Percentiles rank a stretch among this genome's conserved stretches.
Evolutionary conservation across 2,113 vertebrate species (phyloP).

Genomic region (Dunckerocampus dactyliophorus): DNA sequence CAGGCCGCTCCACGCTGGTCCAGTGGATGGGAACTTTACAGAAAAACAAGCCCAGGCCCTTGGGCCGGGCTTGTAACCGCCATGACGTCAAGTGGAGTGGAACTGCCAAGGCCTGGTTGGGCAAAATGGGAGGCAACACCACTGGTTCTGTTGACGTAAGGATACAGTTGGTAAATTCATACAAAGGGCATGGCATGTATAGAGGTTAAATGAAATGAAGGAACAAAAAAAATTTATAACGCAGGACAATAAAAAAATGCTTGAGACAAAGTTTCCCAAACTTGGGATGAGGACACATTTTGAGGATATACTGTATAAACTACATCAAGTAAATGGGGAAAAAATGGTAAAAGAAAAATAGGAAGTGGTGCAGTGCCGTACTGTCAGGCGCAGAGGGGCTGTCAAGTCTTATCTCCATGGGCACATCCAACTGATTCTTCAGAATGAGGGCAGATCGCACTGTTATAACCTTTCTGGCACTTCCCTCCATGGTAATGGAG

Average conservation of each 20-base stretch:
- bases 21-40: slow-evolving; percentile 95
- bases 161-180: neutral
- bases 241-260: too few species aligned
- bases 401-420: slow-evolving; percentile 91
- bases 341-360: too few species aligned
- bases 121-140: slow-evolving; percentile 88
- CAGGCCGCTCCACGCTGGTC: slow-evolving; percentile 85
- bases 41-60: slow-evolving; percentile 91
- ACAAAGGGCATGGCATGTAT: too few species aligned
- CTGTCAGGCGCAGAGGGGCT: slow-evolving; percentile 97
- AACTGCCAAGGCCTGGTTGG: slow-evolving; percentile 84
- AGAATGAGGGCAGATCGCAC: slow-evolving; percentile 93
- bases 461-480: slow-evolving; percentile 91
- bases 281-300: too few species aligned
- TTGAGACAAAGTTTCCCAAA: too few species aligned
- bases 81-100: slow-evolving; percentile 94
- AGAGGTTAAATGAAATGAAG: neutral
- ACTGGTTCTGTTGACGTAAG: slow-evolving; percentile 81
- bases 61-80: slow-evolving; percentile 91
- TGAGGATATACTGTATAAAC: too few species aligned
- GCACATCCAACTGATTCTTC: slow-evolving; percentile 87
- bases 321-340: too few species aligned
- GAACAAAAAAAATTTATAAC: neutral
- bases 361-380: slow-evolving; percentile 54
- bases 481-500: slow-evolving; percentile 94